Conservation (phyloP, 2,888 invertebrate species). For the Orthosia cruda region DNA sequence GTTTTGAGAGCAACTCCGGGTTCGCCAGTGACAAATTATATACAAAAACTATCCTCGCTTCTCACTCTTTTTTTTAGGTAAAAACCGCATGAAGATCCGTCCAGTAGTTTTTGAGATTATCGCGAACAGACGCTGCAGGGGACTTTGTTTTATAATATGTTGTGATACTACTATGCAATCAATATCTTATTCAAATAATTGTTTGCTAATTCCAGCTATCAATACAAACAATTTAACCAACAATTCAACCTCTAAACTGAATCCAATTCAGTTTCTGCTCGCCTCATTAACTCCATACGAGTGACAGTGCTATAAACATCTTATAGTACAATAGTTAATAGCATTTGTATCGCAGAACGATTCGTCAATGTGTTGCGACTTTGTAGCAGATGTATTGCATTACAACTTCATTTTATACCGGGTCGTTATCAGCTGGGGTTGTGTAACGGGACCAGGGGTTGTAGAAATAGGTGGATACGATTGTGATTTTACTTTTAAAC, state of each 20-base stretch:
- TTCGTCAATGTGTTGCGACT: conserved; percentile 87
- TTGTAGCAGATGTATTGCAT: conserved; percentile 90
- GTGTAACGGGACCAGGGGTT: conserved; percentile 46
- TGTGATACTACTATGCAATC: neutral
- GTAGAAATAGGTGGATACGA: conserved; percentile 72
- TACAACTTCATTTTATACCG: conserved; percentile 89
- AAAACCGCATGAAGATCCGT: no score
- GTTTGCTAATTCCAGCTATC: neutral
- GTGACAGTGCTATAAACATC: conserved; percentile 80
- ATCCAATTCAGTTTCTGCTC: conserved; percentile 72
- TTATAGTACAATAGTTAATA: conserved; percentile 84
- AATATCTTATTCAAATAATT: neutral
- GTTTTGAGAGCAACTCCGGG: no score
- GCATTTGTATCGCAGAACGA: conserved; percentile 79
- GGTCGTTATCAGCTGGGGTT: conserved; percentile 85
- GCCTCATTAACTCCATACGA: conserved; percentile 77
- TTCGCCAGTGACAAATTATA: no score
- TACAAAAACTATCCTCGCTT: no score
- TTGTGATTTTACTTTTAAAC: neutral
- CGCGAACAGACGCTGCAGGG: no score
- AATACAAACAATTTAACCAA: conserved; percentile 1
- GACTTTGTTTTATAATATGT: no score
- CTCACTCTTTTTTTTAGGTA: no score
- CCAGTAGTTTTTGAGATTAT: no score
- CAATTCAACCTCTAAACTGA: conserved; percentile 50